Evolutionary conservation across 1,140 invertebrate genomes (phyloP).

Genomic region (Drosophila arizonae): DNA sequence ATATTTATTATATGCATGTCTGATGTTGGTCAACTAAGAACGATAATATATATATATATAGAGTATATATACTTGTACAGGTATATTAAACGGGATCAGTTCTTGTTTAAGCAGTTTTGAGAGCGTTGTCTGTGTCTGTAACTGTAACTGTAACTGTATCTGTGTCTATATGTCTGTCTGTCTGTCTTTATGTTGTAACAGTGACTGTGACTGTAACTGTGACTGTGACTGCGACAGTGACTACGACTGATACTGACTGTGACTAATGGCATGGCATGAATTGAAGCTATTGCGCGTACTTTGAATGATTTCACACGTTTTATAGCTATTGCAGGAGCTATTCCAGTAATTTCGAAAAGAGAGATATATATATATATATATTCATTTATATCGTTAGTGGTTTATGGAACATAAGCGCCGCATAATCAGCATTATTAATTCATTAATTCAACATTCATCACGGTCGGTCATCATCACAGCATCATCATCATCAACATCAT

Average conservation of each 20-base stretch:
- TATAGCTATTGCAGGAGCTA: neutral
- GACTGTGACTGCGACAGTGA: neutral
- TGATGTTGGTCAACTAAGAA: conserved; percentile 39
- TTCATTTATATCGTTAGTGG: too few species aligned
- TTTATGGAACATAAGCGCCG: neutral
- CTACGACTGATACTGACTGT: conserved; percentile 33
- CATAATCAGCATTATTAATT: conserved; percentile 23
- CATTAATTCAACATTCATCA: conserved; percentile 40
- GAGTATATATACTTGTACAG: conserved; percentile 24
- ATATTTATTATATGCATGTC: neutral
- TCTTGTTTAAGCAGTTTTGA: conserved; percentile 26
- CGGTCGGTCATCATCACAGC: conserved; percentile 44
- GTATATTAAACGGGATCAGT: conserved; percentile 29
- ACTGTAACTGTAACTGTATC: neutral
- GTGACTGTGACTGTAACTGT: conserved; percentile 23
- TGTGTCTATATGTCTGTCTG: conserved; percentile 22
- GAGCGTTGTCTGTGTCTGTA: conserved; percentile 27
- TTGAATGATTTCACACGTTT: conserved; percentile 26
- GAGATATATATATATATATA: neutral
- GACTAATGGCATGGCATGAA: conserved; percentile 45
- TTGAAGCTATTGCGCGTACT: conserved; percentile 36
- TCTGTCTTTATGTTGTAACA: conserved; percentile 15
- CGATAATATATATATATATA: conserved; percentile 37
- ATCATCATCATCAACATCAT: conserved; percentile 40
- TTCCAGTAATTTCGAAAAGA: neutral